Evolutionary conservation across 2,797 vertebrate species (phyloP).

Genomic region (Pseudopleuronectes americanus): DNA sequence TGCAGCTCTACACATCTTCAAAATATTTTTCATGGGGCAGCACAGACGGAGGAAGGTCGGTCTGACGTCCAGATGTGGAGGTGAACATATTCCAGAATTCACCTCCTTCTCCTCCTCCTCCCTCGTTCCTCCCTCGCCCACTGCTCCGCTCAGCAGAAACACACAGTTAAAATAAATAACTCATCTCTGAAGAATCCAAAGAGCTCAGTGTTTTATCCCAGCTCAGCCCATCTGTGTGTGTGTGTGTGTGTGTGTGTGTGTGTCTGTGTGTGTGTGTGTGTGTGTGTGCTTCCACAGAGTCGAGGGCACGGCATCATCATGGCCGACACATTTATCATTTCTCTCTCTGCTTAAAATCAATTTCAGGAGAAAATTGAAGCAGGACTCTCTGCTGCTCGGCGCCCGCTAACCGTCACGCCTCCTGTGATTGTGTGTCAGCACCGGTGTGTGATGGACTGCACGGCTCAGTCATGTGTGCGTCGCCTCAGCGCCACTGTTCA

Average conservation of each 20-base stretch:
- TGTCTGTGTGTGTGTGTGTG: neutral
- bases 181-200: conserved; percentile 14
- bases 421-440: conserved; percentile 21
- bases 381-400: neutral
- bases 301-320: neutral
- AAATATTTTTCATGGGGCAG: neutral
- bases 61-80: conserved; percentile 57
- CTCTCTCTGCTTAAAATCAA: conserved; percentile 38
- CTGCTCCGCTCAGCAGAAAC: conserved; percentile 31
- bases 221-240: neutral
- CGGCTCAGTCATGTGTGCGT: neutral
- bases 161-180: conserved; percentile 43
- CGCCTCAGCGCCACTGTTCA: neutral
- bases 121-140: conserved; percentile 4
- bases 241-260: neutral
- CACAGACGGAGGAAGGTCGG: conserved; percentile 10
- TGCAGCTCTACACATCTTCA: neutral
- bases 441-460: conserved; percentile 8
- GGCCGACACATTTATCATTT: conserved; percentile 23
- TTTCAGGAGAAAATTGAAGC: conserved; percentile 20
- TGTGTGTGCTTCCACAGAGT: neutral
- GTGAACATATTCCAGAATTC: conserved; percentile 35
- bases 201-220: conserved; percentile 12
- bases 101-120: neutral
- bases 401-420: conserved; percentile 2